These are phyloP conservation scores for Volucella inanis DNA, from an alignment of 2,888 invertebrate genomes.

Conservation along the genomic window DNA sequence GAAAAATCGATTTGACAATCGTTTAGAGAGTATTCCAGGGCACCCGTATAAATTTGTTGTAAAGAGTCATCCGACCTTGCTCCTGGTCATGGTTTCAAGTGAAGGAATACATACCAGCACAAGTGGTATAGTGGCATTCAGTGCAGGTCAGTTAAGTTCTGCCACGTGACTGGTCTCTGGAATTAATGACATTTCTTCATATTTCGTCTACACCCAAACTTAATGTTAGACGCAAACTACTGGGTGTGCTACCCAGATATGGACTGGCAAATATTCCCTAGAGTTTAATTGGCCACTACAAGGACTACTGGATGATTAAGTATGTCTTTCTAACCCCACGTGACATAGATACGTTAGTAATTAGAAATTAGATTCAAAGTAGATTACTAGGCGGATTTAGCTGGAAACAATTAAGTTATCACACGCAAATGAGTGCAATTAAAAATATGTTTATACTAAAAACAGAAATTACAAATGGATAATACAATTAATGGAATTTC, in stretches of 20 bases:
- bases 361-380: not conserved
- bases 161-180: conserved; percentile 1
- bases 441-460: conserved; percentile 12
- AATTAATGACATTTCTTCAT: not conserved
- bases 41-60: not conserved
- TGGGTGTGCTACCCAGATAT: conserved; percentile 19
- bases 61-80: not conserved
- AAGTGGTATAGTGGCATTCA: not conserved
- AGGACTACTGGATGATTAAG: conserved; percentile 2
- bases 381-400: conserved; percentile 1
- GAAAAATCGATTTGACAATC: conserved; percentile 25
- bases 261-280: not conserved
- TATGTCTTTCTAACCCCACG: not conserved
- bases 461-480: too few relatives aligned
- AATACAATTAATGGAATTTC: too few relatives aligned
- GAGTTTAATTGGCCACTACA: conserved; percentile 4
- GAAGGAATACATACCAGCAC: not conserved
- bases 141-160: conserved; percentile 22
- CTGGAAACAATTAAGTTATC: conserved; percentile 20
- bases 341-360: not conserved
- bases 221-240: not conserved
- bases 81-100: conserved; percentile 30
- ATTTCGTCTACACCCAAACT: not conserved
- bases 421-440: conserved; percentile 31
- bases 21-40: not conserved